Evolutionary conservation across 2,797 vertebrate genomes (phyloP).

Genomic region (Coendou prehensilis): DNA sequence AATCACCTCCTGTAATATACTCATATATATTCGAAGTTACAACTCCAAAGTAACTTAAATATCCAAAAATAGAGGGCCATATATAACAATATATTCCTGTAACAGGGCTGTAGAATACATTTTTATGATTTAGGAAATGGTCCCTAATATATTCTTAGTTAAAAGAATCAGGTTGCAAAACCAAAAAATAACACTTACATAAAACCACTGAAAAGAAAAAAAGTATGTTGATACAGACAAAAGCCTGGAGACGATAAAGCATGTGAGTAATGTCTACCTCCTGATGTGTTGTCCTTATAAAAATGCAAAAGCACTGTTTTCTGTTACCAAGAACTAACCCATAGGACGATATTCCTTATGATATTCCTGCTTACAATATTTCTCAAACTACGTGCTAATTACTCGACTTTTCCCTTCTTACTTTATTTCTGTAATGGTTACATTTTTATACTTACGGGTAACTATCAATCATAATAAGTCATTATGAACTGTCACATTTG

Average conservation of each 20-base stretch:
- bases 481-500: background rate
- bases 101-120: background rate
- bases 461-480: background rate
- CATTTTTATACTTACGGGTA: background rate
- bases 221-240: background rate
- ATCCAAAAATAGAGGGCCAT: background rate
- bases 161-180: background rate
- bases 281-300: background rate
- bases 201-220: background rate
- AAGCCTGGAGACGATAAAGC: background rate
- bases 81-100: background rate
- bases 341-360: background rate
- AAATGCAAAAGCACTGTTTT: background rate
- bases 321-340: background rate
- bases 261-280: background rate
- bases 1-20: background rate
- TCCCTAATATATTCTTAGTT: background rate
- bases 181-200: background rate
- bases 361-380: background rate
- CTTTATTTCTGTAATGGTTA: background rate
- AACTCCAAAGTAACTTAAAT: background rate
- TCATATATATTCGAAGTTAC: background rate
- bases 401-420: background rate
- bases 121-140: background rate
- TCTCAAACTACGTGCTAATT: background rate